phyloP scores from a whole-genome alignment of 2,888 invertebrate genomes.

The Seladonia tumulorum region DNA sequence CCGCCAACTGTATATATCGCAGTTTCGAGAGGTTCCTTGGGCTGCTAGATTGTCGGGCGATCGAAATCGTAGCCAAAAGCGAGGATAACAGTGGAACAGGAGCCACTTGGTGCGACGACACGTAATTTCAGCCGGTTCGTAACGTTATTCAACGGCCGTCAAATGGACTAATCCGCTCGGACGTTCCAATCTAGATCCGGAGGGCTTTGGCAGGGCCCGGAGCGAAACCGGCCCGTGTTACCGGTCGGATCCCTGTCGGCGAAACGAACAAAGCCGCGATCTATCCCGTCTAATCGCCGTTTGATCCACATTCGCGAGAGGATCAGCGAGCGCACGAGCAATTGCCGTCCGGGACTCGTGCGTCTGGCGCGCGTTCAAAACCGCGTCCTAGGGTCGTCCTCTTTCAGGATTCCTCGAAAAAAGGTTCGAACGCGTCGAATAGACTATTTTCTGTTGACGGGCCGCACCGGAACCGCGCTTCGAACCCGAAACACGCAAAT shows the following conservation, averaged over 20 bases:
- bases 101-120: background rate
- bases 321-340: background rate
- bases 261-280: conserved; percentile 2
- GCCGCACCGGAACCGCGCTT: background rate
- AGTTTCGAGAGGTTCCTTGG: no score
- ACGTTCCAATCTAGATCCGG: conserved; percentile 1
- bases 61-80: background rate
- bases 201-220: background rate
- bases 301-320: background rate
- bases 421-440: background rate
- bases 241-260: conserved; percentile 1
- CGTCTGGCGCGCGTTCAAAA: background rate
- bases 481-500: background rate
- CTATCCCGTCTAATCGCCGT: background rate
- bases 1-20: no score
- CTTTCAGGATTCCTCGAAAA: background rate
- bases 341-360: background rate
- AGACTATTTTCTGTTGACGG: background rate
- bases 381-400: background rate
- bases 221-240: background rate
- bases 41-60: background rate
- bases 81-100: no score
- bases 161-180: background rate
- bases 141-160: background rate
- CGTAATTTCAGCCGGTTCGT: background rate